A percentile compares a stretch with the other conserved stretches of the same genome.
Evolutionary conservation across 2,797 vertebrate genomes (phyloP).

Genomic region (Pseudochaenichthys georgianus): DNA sequence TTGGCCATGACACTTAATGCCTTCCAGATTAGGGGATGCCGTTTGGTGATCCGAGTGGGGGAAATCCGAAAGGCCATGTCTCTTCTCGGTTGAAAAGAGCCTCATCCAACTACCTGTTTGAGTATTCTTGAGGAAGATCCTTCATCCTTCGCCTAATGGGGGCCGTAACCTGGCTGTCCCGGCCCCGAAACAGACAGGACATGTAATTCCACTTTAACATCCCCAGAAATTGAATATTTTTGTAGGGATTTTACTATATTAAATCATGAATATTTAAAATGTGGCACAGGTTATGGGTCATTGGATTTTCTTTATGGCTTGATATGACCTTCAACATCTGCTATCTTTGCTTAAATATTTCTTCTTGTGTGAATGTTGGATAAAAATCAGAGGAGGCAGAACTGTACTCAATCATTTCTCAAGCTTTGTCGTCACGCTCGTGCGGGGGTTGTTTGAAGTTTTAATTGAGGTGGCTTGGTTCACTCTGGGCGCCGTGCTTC

Average conservation of each 20-base stretch:
- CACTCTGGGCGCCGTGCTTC: constrained; percentile 42
- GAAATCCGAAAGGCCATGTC: not conserved
- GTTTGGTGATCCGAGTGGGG: not conserved
- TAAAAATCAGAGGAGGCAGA: constrained; percentile 22
- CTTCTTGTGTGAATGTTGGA: constrained; percentile 9
- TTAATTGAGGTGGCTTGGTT: constrained; percentile 82
- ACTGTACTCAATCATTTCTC: constrained; percentile 66
- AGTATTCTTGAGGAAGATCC: constrained; percentile 13
- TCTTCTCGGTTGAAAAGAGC: constrained; percentile 7
- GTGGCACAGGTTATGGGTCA: not conserved
- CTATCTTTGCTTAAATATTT: constrained; percentile 5
- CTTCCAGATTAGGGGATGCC: not conserved
- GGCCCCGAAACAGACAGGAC: not conserved
- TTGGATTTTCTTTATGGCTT: constrained; percentile 11
- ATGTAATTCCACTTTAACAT: constrained; percentile 9
- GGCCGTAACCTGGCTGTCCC: constrained; percentile 8
- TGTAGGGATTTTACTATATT: constrained; percentile 12
- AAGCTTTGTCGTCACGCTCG: constrained; percentile 50
- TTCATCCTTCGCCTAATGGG: not conserved
- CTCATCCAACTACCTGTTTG: constrained; percentile 27
- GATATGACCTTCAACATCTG: not conserved
- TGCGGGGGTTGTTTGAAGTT: constrained; percentile 73
- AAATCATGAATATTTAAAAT: constrained; percentile 29
- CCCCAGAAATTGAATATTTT: constrained; percentile 12
- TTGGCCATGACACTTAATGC: constrained; percentile 9